A percentile compares a stretch with the other conserved stretches of the same genome.
Evolutionary conservation across 2,888 invertebrate species (phyloP).

Genomic region (Hypomecis punctinalis): DNA sequence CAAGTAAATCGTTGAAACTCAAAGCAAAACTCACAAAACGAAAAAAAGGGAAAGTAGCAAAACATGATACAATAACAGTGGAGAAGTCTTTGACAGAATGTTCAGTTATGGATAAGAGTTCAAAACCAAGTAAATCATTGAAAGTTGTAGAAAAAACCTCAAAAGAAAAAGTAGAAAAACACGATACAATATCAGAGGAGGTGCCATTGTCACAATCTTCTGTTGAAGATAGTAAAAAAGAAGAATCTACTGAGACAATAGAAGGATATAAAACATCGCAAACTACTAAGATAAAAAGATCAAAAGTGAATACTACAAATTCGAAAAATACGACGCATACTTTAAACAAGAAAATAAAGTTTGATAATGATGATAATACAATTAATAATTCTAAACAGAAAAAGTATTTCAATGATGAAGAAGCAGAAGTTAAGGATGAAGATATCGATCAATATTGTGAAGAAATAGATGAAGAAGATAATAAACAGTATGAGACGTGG

Average conservation of each 20-base stretch:
- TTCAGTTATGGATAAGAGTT: neutral
- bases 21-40: slow-evolving; percentile 1
- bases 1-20: slow-evolving; percentile 13
- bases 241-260: neutral
- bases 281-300: slow-evolving; percentile 19
- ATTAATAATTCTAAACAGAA: slow-evolving; percentile 32
- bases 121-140: slow-evolving; percentile 2
- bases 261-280: slow-evolving; percentile 12
- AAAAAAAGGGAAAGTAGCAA: slow-evolving; percentile 12
- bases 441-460: slow-evolving; percentile 79
- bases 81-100: neutral
- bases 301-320: slow-evolving; percentile 36
- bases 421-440: slow-evolving; percentile 70
- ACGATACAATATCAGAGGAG: neutral
- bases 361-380: slow-evolving; percentile 46
- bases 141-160: slow-evolving; percentile 9
- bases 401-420: slow-evolving; percentile 54
- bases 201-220: neutral
- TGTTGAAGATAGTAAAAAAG: slow-evolving; percentile 7
- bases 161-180: slow-evolving; percentile 5
- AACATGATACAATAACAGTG: neutral
- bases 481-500: slow-evolving; percentile 75
- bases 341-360: slow-evolving; percentile 51
- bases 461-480: slow-evolving; percentile 72
- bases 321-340: slow-evolving; percentile 7